Percentiles rank a stretch among this genome's conserved stretches.
These are phyloP conservation scores for Globicephala melas DNA, from an alignment of 2,113 vertebrate genomes.

Conservation along the genomic window DNA sequence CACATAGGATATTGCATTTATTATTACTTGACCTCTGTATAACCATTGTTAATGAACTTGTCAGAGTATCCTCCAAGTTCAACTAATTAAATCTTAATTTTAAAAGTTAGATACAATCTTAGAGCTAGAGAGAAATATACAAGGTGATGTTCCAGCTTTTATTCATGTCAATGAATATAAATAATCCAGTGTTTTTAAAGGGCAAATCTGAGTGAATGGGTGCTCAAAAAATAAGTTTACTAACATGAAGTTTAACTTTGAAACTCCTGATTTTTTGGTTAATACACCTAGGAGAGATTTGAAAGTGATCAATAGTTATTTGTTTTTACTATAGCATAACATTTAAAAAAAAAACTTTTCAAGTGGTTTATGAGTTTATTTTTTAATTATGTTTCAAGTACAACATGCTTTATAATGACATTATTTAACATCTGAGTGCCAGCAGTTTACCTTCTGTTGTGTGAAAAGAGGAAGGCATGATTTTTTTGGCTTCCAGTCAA, in stretches of 20 bases:
- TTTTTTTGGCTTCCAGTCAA: conserved; percentile 54
- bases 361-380: conserved; percentile 29
- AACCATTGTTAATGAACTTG: conserved; percentile 64
- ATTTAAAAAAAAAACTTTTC: neutral
- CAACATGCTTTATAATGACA: conserved; percentile 12
- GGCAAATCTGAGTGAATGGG: conserved; percentile 37
- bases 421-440: conserved; percentile 54
- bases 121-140: neutral
- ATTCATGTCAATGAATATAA: conserved; percentile 47
- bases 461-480: conserved; percentile 51
- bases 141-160: neutral
- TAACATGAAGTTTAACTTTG: neutral
- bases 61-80: conserved; percentile 50
- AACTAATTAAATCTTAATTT: conserved; percentile 41
- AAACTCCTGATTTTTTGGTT: neutral
- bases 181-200: conserved; percentile 56
- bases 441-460: conserved; percentile 64
- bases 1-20: neutral
- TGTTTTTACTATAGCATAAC: neutral
- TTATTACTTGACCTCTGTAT: conserved; percentile 53
- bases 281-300: neutral
- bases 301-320: neutral
- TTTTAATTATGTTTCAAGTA: conserved; percentile 35
- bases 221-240: conserved; percentile 25
- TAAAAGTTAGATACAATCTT: conserved; percentile 36